Percentiles rank a stretch among this genome's conserved stretches.
Conservation (phyloP, 2,888 invertebrate genomes). For the Antitype chi region DNA sequence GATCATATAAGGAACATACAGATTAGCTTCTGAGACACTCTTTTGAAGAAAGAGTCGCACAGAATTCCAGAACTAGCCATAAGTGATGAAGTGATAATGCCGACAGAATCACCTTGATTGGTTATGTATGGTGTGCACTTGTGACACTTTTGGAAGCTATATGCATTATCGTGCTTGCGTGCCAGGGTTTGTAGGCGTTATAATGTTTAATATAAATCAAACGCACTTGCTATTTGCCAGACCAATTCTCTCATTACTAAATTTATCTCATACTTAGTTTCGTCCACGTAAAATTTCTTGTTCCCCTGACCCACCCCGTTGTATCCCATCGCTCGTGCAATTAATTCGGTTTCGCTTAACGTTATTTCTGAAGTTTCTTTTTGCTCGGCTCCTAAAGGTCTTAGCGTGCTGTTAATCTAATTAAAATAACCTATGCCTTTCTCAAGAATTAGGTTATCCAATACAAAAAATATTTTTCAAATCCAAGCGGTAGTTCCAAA, state of each 20-base stretch:
- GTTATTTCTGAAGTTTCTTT: too few relatives aligned
- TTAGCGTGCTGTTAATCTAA: too few relatives aligned
- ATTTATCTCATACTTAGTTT: neutral
- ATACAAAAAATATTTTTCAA: too few relatives aligned
- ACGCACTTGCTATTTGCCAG: neutral
- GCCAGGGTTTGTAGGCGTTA: neutral
- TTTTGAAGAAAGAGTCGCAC: neutral
- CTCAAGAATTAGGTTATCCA: too few relatives aligned
- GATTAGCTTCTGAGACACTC: accelerated
- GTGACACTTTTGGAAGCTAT: neutral
- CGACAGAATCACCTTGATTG: neutral
- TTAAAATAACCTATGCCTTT: too few relatives aligned
- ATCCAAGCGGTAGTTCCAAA: too few relatives aligned
- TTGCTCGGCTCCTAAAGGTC: too few relatives aligned
- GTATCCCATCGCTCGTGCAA: too few relatives aligned
- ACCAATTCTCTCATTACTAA: neutral
- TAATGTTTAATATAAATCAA: too few relatives aligned
- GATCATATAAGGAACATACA: neutral
- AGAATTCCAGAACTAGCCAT: neutral
- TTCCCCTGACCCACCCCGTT: too few relatives aligned
- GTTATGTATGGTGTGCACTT: neutral
- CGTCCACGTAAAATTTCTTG: too few relatives aligned
- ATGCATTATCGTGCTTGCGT: neutral
- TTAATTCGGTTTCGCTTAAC: too few relatives aligned
- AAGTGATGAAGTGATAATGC: neutral